A percentile compares a stretch with the other conserved stretches of the same genome.
These are phyloP conservation scores for Rapana venosa DNA, from an alignment of 2,888 invertebrate genomes.

Conservation along the genomic window DNA sequence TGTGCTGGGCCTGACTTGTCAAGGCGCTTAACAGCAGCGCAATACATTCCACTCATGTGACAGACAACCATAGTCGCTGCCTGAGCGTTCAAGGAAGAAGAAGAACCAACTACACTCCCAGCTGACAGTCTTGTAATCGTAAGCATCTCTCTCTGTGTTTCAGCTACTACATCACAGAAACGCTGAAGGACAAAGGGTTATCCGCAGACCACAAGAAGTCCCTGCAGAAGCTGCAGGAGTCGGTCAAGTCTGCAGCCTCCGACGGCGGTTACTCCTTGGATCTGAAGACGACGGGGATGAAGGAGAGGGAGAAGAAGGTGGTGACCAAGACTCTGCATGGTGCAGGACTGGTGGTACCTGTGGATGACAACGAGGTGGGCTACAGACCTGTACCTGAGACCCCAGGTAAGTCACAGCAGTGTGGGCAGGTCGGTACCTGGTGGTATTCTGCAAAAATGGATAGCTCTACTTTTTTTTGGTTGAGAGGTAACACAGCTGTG, in stretches of 20 bases:
- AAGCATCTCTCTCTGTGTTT: neutral
- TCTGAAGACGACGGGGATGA: conserved; percentile 82
- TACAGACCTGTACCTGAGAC: conserved; percentile 87
- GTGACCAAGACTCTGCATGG: conserved; percentile 74
- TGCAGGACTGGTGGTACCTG: conserved; percentile 84
- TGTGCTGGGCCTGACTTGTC: too few species aligned
- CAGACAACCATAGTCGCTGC: too few species aligned
- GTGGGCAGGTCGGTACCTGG: too few species aligned
- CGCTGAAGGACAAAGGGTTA: conserved; percentile 59
- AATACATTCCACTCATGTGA: too few species aligned
- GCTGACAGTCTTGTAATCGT: too few species aligned
- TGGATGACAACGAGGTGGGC: conserved; percentile 87
- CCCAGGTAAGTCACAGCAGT: conserved; percentile 67
- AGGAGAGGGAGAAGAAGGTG: conserved; percentile 76
- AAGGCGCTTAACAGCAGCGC: too few species aligned
- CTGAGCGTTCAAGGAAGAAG: too few species aligned
- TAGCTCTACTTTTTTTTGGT: too few species aligned
- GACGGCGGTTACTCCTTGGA: conserved; percentile 79
- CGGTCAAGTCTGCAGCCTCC: conserved; percentile 79
- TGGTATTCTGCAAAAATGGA: too few species aligned
- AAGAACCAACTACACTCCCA: too few species aligned
- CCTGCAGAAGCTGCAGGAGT: conserved; percentile 81
- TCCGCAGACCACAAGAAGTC: conserved; percentile 52
- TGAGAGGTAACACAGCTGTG: too few species aligned
- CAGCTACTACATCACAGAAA: conserved; percentile 69